Conservation (phyloP, 2,797 vertebrate species). For the Parauchenoglanis punctatus region DNA sequence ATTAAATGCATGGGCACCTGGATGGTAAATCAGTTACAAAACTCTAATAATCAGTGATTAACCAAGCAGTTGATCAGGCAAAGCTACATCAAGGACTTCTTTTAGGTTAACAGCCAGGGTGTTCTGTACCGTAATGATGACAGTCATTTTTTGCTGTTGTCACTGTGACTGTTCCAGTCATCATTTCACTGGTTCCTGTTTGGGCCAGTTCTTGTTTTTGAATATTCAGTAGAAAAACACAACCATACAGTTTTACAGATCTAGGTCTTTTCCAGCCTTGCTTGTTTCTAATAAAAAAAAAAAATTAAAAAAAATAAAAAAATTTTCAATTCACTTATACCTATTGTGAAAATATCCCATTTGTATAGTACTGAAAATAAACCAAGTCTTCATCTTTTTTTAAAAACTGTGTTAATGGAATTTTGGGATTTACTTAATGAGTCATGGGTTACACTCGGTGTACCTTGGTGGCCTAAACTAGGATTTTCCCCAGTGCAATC, state of each 20-base stretch:
- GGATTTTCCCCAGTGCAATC: not conserved
- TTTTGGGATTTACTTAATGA: not conserved
- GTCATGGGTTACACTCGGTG: not conserved
- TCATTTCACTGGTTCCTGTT: slow-evolving; percentile 3
- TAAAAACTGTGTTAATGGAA: not conserved
- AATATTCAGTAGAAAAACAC: not conserved
- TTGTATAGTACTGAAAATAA: not conserved
- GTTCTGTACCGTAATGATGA: not conserved
- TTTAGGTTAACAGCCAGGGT: not conserved
- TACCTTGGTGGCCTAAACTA: not conserved
- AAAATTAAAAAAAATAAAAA: too few relatives aligned
- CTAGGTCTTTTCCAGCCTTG: not conserved
- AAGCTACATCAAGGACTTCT: not conserved
- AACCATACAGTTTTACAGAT: not conserved
- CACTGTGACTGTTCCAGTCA: not conserved
- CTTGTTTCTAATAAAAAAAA: not conserved
- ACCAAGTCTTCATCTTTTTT: not conserved
- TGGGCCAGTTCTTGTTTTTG: not conserved
- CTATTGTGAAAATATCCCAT: not conserved
- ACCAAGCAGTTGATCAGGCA: not conserved
- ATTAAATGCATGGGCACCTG: not conserved
- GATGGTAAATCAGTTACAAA: not conserved
- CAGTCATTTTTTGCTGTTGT: not conserved
- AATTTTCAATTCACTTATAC: not conserved
- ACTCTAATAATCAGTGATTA: not conserved